Conservation (phyloP, 2,113 vertebrate genomes). For the Ictalurus punctatus region DNA sequence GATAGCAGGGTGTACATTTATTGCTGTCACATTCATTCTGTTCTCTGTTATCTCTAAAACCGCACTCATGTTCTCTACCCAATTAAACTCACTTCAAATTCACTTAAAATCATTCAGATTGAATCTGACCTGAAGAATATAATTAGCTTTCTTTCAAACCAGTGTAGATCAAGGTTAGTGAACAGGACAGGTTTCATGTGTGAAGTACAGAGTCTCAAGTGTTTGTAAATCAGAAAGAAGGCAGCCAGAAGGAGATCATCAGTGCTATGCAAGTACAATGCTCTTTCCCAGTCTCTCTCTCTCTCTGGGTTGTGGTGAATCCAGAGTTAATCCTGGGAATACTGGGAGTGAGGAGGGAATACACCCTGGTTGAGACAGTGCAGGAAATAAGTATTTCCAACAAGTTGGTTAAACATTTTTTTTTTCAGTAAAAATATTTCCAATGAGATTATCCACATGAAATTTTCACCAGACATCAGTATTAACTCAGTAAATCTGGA, state of each 20-base stretch:
- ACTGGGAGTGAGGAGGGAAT: not conserved
- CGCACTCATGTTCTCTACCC: not conserved
- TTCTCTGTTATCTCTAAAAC: not conserved
- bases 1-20: not conserved
- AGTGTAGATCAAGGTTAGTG: not conserved
- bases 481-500: too few species aligned
- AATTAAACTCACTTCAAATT: slow-evolving; percentile 20
- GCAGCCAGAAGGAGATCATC: not conserved
- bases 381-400: too few species aligned
- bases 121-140: slow-evolving; percentile 46
- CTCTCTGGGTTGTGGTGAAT: not conserved
- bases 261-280: not conserved
- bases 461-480: too few species aligned
- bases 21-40: not conserved
- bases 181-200: not conserved
- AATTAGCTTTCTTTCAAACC: slow-evolving; percentile 43
- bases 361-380: not conserved
- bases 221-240: not conserved
- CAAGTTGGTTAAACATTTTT: too few species aligned
- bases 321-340: not conserved
- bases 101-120: slow-evolving; percentile 44
- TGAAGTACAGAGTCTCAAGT: not conserved
- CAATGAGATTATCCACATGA: too few species aligned
- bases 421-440: too few species aligned
- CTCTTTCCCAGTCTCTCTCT: not conserved